These are phyloP conservation scores for Aphelinus certus DNA, from an alignment of 1,140 invertebrate genomes.

Conservation along the genomic window DNA sequence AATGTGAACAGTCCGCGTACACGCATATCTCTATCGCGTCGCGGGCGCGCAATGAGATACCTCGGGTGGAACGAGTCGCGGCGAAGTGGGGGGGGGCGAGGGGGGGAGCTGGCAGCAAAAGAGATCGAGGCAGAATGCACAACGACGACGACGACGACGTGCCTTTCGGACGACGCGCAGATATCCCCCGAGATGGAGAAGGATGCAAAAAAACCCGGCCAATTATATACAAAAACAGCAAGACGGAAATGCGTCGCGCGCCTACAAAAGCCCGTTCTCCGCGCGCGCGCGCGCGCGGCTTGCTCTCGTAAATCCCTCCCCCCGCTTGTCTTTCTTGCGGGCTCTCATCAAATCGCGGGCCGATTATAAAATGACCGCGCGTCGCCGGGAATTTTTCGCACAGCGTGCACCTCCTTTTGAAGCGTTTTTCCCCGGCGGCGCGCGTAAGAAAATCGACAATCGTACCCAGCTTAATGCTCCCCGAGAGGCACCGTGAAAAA, in stretches of 20 bases:
- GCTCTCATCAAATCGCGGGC: constrained; percentile 10
- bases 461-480: constrained; percentile 6
- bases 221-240: constrained; percentile 63
- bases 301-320: constrained; percentile 26
- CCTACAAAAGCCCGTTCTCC: constrained; percentile 1
- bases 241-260: constrained; percentile 48
- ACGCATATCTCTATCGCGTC: neutral
- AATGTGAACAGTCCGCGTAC: neutral
- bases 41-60: no score
- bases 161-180: constrained; percentile 34
- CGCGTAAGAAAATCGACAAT: constrained; percentile 33
- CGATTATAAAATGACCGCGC: constrained; percentile 25
- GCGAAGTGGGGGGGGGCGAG: neutral
- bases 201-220: constrained; percentile 53
- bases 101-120: neutral
- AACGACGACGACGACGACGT: constrained; percentile 21
- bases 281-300: constrained; percentile 1
- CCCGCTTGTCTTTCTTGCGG: neutral
- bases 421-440: constrained; percentile 24
- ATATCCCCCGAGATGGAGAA: neutral
- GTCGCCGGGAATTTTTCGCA: constrained; percentile 12
- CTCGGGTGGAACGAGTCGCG: neutral
- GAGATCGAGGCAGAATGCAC: constrained; percentile 21
- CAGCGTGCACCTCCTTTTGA: constrained; percentile 13
- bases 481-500: constrained; percentile 6